A percentile compares a stretch with the other conserved stretches of the same genome.
Conservation (phyloP, 2,888 invertebrate genomes). For the Endotricha flammealis region DNA sequence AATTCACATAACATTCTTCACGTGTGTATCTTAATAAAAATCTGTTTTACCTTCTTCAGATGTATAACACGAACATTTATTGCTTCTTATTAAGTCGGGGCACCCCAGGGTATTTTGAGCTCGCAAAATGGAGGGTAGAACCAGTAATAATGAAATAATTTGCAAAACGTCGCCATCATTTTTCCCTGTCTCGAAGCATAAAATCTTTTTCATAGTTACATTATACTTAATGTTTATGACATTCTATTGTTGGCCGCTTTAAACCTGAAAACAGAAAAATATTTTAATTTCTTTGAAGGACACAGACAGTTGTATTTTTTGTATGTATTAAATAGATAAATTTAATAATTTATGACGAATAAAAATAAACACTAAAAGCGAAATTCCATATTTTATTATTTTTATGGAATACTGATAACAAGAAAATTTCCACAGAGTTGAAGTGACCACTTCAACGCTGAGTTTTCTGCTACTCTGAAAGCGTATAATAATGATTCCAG, state of each 20-base stretch:
- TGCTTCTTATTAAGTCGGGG: slow-evolving; percentile 84
- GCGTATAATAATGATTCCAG: too few species aligned
- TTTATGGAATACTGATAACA: too few species aligned
- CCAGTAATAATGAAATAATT: slow-evolving; percentile 64
- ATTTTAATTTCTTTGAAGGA: too few species aligned
- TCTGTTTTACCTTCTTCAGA: slow-evolving; percentile 87
- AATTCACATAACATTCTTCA: slow-evolving; percentile 8
- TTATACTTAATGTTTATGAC: slow-evolving; percentile 52
- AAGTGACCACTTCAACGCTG: too few species aligned
- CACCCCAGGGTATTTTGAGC: slow-evolving; percentile 79
- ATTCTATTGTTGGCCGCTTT: slow-evolving; percentile 40
- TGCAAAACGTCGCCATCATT: slow-evolving; percentile 57
- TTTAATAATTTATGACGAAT: too few species aligned
- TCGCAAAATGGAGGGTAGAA: slow-evolving; percentile 65
- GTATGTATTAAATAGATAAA: too few species aligned
- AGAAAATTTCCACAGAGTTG: too few species aligned
- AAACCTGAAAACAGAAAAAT: slow-evolving; percentile 49
- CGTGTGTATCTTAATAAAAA: slow-evolving; percentile 16
- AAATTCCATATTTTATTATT: too few species aligned
- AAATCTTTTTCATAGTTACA: slow-evolving; percentile 72
- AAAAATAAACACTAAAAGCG: too few species aligned
- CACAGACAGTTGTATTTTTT: too few species aligned
- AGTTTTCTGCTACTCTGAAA: too few species aligned
- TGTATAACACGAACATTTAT: slow-evolving; percentile 93
- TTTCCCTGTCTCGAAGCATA: slow-evolving; percentile 53